Base-by-base conservation (phyloP, 2,888 invertebrate genomes). In the Hipparchia semele region DNA sequence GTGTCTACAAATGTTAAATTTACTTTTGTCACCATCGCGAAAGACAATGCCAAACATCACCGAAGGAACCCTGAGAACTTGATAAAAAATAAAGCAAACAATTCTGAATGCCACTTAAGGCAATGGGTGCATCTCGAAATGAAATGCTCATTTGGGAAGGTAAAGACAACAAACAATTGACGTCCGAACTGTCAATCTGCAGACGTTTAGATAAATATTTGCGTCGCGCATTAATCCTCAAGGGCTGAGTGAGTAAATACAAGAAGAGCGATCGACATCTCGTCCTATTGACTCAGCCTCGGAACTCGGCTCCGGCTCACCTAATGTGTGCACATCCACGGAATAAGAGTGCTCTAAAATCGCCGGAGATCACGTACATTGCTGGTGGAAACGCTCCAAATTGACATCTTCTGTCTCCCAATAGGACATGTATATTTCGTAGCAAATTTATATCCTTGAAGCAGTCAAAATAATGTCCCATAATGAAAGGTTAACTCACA, bases 111-210 rank as follows among this genome's bases (percentile, higher is more conserved):
- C 92, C 92, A 92, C 92, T 92, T 90, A 91, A 88, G 88, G 89
- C 89, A 87, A 87, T 88, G 91, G 89, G 89, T 87, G 89, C 89
- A 88, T 88, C 90, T 90, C 83, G 85, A 90, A 90, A 90, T 91
- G 90, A 92, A 91, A 91, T 89, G 91, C 90, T 92, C 92, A 89
- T 93, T 93, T 91, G 92, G 89, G 89, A 90, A 90, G 91, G 92
- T 84, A 91, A 91, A 89, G 92, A 91, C 90, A 91, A 92, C 92
- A 94, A 94, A 93, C 92, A 93, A 90, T 92, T 90, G 92, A 91
- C 90, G 90, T 90, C 88, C 87, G 92, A 92, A 92, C 93, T 92
- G 93, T 93, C 93, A 93, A 93, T 93, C 92, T 80, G 90, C 92
- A 90, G 92, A 90, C 91, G 91, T 90, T 92, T 89, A 87, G 90